Percentiles rank a stretch among this genome's conserved stretches.
Evolutionary conservation across 2,113 vertebrate genomes (phyloP).

Genomic region (Haplochromis burtoni): DNA sequence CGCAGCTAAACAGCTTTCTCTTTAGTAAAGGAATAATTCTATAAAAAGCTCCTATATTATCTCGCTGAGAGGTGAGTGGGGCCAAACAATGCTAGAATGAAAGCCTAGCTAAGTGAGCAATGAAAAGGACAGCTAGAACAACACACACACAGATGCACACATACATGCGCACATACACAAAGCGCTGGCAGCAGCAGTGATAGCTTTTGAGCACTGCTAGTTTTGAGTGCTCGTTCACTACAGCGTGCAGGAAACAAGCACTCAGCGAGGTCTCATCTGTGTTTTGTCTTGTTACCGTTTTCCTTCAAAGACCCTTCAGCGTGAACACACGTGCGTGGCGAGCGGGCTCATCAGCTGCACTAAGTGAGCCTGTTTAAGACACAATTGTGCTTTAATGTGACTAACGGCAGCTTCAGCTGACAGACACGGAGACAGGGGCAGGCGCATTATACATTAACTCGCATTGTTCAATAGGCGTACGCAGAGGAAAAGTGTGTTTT

Average conservation of each 20-base stretch:
- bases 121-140: conserved; percentile 62
- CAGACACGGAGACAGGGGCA: conserved; percentile 44
- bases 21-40: conserved; percentile 71
- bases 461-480: conserved; percentile 28
- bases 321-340: background rate
- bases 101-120: conserved; percentile 68
- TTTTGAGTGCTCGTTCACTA: conserved; percentile 60
- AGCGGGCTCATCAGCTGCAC: conserved; percentile 46
- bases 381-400: conserved; percentile 60
- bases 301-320: conserved; percentile 64
- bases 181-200: conserved; percentile 50
- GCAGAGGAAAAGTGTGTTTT: conserved; percentile 53
- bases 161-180: background rate
- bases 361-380: conserved; percentile 58
- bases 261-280: conserved; percentile 57
- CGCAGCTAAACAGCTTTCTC: conserved; percentile 61
- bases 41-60: conserved; percentile 71
- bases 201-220: conserved; percentile 61
- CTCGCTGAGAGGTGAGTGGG: conserved; percentile 54
- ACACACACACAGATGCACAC: conserved; percentile 15
- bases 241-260: conserved; percentile 39
- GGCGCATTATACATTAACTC: conserved; percentile 42
- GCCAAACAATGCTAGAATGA: conserved; percentile 63
- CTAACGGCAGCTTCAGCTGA: conserved; percentile 43
- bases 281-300: conserved; percentile 62